Evolutionary conservation across 2,113 vertebrate genomes (phyloP), one percentile per base, ranked within the genome.

Genomic region (Gasterosteus aculeatus): DNA sequence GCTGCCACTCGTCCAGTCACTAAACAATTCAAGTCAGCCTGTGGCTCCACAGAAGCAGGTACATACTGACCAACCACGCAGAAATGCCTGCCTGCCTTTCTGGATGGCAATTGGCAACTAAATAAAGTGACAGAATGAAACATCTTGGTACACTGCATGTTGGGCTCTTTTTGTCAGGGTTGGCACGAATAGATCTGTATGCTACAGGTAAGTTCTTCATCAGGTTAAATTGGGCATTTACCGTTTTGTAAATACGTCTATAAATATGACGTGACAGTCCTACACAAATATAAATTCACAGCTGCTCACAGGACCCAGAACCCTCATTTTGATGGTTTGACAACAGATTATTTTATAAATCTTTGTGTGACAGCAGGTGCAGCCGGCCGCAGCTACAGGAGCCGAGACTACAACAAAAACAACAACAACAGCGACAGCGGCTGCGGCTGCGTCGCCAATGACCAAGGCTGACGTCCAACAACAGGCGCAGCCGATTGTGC

Each of bases 21-120:
- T 87, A 42, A 90, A 69, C 78, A 88, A 82, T 58, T 62, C 82
- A 73, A 73, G 53, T 69, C 87, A 81, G 56, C 65, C 80, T 64
- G 80, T 29, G 39, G 75, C 81, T 72, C 85, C 81, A 35, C 92
- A 86, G 75, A 93, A 93, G 74, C 92, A 90, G 89, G 94, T 94
- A 61, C 39, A 33, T 35, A 26, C 46, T 26, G 31, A 69, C 22
- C 60, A 10, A 8, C 2, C 9, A 9, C 63, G 16, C 19, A 7
- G 10, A 69, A 14, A 22, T 16, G 22, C 46, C 22, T 10, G n/a
- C n/a, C n/a, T n/a, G n/a, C 19, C 18, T 39, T 59, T 49, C n/a
- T n/a, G 1, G 4, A 38, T 26, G 1, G 9, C 18, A 38, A 39
- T n/a, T 18, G 35, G 26, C 10, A 19, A n/a, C 56, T 26, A 14